Conservation (phyloP, 2,797 vertebrate genomes). For the Nothura maculosa region DNA sequence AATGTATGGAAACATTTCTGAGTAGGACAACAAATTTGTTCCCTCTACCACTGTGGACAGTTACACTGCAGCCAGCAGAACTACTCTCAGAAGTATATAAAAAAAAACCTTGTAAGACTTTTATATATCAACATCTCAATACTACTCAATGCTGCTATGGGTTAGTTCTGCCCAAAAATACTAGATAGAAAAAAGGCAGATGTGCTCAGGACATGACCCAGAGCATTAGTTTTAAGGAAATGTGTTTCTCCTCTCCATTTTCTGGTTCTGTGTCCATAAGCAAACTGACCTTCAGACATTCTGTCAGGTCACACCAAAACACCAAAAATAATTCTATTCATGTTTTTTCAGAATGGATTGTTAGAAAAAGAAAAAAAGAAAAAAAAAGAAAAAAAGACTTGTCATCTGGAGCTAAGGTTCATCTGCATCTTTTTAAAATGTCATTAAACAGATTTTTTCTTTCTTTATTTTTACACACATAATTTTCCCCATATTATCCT, state of each 20-base stretch:
- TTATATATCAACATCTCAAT: not conserved
- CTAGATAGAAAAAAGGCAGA: not conserved
- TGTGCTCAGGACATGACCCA: not conserved
- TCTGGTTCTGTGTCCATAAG: not conserved
- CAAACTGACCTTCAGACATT: not conserved
- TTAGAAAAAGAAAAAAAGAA: not conserved
- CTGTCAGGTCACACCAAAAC: not conserved
- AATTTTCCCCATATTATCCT: slow-evolving; percentile 30
- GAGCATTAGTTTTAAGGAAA: not conserved
- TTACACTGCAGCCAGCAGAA: not conserved
- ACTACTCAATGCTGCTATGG: not conserved
- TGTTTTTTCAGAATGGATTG: not conserved
- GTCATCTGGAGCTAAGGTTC: slow-evolving; percentile 8
- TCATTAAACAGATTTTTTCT: not conserved
- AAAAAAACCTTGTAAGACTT: not conserved
- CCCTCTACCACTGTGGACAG: not conserved
- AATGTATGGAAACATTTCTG: not conserved
- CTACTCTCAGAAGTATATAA: not conserved
- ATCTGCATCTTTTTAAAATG: slow-evolving; percentile 57
- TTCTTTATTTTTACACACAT: slow-evolving; percentile 31
- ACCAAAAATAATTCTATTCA: not conserved
- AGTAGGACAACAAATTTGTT: not conserved
- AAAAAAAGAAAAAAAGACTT: not conserved
- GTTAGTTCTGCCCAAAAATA: not conserved
- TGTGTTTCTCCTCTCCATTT: not conserved